These are phyloP conservation scores for Holothuria scabra DNA, from an alignment of 53 echinoderm and acorn worm genomes.

Conservation along the genomic window DNA sequence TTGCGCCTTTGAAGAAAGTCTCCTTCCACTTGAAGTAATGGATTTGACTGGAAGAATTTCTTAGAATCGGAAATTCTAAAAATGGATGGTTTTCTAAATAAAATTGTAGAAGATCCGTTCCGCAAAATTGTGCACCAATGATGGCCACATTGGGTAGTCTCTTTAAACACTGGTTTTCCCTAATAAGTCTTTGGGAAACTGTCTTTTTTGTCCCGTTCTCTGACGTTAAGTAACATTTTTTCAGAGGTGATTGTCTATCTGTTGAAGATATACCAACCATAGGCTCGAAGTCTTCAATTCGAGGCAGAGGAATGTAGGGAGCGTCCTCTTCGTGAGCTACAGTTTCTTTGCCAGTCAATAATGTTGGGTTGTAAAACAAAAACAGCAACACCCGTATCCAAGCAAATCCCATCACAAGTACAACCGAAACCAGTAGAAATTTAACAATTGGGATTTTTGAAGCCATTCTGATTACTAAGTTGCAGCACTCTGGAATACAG, in stretches of 20 bases:
- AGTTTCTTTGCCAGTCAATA: not conserved
- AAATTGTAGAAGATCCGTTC: constrained; percentile 12
- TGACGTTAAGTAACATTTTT: not conserved
- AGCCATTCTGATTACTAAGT: not conserved
- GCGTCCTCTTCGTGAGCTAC: not conserved
- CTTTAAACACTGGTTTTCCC: not conserved
- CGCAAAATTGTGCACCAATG: constrained; percentile 26
- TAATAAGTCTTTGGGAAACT: not conserved
- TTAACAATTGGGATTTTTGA: not conserved
- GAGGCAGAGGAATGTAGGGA: not conserved
- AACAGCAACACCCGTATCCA: not conserved
- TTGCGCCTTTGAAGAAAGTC: not conserved
- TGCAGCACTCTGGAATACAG: too few relatives aligned
- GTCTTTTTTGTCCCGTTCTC: not conserved
- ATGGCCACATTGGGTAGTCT: not conserved
- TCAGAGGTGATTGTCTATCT: not conserved
- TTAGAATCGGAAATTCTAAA: constrained; percentile 13
- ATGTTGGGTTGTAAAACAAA: not conserved
- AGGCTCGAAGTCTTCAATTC: constrained; percentile 15
- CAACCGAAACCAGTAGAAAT: not conserved
- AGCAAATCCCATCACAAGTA: not conserved
- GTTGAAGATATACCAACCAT: not conserved
- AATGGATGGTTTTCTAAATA: constrained; percentile 8
- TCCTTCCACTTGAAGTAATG: not conserved
- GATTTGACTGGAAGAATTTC: not conserved